Evolutionary conservation across 2,113 vertebrate genomes (phyloP), one percentile per base, ranked within the genome.

Genomic region (Tragelaphus buxtoni): DNA sequence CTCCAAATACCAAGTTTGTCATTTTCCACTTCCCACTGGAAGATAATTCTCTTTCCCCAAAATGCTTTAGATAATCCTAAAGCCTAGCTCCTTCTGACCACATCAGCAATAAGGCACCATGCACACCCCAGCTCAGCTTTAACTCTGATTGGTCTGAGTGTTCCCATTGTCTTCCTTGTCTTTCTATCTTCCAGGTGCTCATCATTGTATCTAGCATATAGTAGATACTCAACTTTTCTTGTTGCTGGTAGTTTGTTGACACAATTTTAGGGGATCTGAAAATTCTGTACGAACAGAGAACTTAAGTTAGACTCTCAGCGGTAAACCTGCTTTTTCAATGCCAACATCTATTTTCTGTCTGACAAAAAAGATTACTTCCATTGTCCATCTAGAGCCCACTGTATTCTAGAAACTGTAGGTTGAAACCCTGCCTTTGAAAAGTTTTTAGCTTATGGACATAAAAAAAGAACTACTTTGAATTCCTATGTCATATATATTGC

Each of bases 1-100:
- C 24, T 39, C 45, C 60, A 56, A 88, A 55, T 82, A 58, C 42
- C n/a, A 83, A 7, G 17, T 69, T 58, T 72, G 87, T 85, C 85
- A 77, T 96, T 92, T 94, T 94, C 85, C 6, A 85, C 69, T 81
- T 74, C 28, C 35, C 20, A 2, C 0, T 45, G 60, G 69, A 81
- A 93, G 45, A n/a, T 53, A 65, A 80, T 91, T 89, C 39, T 91
- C 39, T 91, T 90, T 94, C 77, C 90, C n/a, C 58, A 51, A 79
- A 63, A 80, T 53, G 18, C 69, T 94, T 88, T 24, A 55, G 65
- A 72, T 92, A 72, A 90, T 79, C 58, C 32, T 53, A 81, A 76
- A 92, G 12, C 4, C n/a, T 28, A 63, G 39, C 11, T 39, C 11
- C 80, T 95, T 91, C 49, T 56, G 53, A 55, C 83, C 53, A 83